A percentile compares a stretch with the other conserved stretches of the same genome.
Evolutionary conservation across 2,113 vertebrate species (phyloP).

Genomic region (Carettochelys insculpta): DNA sequence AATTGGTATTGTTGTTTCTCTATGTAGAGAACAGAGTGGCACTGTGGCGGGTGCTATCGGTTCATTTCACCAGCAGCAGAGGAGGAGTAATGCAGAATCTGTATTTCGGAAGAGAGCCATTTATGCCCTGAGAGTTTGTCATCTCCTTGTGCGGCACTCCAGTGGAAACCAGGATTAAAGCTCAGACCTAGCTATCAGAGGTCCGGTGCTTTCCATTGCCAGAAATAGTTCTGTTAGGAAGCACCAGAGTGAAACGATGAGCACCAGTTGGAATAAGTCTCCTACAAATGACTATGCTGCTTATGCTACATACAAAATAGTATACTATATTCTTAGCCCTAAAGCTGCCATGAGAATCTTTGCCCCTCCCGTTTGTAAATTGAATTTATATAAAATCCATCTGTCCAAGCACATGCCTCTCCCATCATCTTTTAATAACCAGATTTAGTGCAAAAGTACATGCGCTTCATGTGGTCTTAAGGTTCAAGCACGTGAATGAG

Average conservation of each 20-base stretch:
- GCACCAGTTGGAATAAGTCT: constrained; percentile 15
- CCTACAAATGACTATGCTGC: background rate
- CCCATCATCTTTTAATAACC: background rate
- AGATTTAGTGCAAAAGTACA: background rate
- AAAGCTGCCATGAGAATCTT: background rate
- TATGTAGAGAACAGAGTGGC: background rate
- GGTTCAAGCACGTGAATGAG: background rate
- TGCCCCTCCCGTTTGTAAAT: background rate
- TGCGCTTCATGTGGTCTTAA: background rate
- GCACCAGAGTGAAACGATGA: background rate
- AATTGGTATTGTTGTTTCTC: background rate
- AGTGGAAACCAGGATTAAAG: background rate
- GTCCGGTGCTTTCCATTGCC: background rate
- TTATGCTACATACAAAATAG: background rate
- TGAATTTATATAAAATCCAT: background rate
- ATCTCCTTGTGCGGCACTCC: background rate
- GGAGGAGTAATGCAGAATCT: background rate
- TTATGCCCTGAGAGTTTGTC: background rate
- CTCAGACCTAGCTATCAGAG: background rate
- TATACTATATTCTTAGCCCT: background rate
- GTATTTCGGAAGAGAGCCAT: background rate
- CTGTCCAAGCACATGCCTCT: background rate
- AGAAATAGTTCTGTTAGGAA: background rate
- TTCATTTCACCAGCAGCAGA: background rate
- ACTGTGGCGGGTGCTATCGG: background rate